phyloP scores from a whole-genome alignment of 2,113 vertebrate genomes.

The Spilogale gracilis region DNA sequence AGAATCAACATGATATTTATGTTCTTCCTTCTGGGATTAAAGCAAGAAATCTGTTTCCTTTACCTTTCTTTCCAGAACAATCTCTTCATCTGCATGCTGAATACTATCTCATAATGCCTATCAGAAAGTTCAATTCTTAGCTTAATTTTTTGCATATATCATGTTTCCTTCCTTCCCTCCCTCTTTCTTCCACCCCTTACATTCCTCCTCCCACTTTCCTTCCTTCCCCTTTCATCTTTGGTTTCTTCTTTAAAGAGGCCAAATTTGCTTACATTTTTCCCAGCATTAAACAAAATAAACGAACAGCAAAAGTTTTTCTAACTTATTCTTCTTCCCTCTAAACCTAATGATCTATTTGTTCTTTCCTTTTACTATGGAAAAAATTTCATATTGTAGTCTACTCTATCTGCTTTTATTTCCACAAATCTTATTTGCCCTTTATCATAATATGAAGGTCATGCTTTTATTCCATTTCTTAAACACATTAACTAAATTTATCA shows the following conservation, averaged over 20 bases:
- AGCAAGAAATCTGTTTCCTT: not conserved
- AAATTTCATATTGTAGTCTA: not conserved
- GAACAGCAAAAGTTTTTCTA: not conserved
- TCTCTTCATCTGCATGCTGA: not conserved
- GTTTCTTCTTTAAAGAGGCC: not conserved
- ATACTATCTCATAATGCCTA: not conserved
- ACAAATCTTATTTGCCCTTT: not conserved
- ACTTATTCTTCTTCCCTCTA: not conserved
- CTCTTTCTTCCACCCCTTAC: not conserved
- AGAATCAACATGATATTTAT: not conserved
- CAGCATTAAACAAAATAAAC: not conserved
- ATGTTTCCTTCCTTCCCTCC: not conserved
- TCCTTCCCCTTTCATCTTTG: not conserved
- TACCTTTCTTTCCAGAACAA: not conserved
- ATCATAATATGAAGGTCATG: not conserved
- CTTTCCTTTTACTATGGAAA: not conserved
- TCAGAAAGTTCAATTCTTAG: not conserved
- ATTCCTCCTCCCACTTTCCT: not conserved
- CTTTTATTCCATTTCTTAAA: not conserved
- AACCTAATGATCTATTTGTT: too few species aligned
- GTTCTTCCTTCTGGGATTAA: not conserved
- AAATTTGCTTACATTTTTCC: not conserved
- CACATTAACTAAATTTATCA: not conserved
- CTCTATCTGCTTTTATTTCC: not conserved
- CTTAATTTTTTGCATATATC: not conserved